phyloP scores from a whole-genome alignment of 2,888 invertebrate genomes.

The Caenorhabditis japonica region DNA sequence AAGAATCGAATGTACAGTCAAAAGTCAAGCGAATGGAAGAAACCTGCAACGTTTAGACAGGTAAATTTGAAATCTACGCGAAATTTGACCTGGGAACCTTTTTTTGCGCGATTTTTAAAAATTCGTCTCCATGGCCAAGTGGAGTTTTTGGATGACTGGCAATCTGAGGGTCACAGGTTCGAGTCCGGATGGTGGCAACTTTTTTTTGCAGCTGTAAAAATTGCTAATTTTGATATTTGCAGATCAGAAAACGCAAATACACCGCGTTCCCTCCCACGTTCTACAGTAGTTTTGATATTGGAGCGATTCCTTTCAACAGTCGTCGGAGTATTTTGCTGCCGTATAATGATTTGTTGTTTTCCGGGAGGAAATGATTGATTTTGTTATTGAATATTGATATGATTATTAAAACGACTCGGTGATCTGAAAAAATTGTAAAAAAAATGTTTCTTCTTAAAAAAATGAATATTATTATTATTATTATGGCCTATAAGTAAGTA shows the following conservation, averaged over 20 bases:
- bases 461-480: too few species aligned
- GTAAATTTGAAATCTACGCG: slow-evolving; percentile 15
- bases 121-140: too few species aligned
- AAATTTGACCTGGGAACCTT: too few species aligned
- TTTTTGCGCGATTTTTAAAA: too few species aligned
- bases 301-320: slow-evolving; percentile 51
- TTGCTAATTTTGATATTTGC: slow-evolving; percentile 20
- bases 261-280: slow-evolving; percentile 60
- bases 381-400: too few species aligned
- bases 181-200: too few species aligned
- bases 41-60: slow-evolving; percentile 48
- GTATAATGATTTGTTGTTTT: slow-evolving; percentile 55
- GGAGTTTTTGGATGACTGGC: too few species aligned
- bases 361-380: slow-evolving; percentile 34
- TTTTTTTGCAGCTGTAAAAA: slow-evolving; percentile 42
- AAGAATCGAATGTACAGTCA: slow-evolving; percentile 56
- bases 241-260: slow-evolving; percentile 62
- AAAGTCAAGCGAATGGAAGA: slow-evolving; percentile 45
- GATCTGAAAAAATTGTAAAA: too few species aligned
- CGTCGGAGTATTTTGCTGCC: slow-evolving; percentile 49
- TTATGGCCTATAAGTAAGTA: too few species aligned
- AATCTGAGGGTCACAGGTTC: too few species aligned
- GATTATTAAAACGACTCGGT: too few species aligned
- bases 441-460: too few species aligned
- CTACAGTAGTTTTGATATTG: slow-evolving; percentile 55